Evolutionary conservation across 2,888 invertebrate species (phyloP).

Genomic region (Neria commutata): DNA sequence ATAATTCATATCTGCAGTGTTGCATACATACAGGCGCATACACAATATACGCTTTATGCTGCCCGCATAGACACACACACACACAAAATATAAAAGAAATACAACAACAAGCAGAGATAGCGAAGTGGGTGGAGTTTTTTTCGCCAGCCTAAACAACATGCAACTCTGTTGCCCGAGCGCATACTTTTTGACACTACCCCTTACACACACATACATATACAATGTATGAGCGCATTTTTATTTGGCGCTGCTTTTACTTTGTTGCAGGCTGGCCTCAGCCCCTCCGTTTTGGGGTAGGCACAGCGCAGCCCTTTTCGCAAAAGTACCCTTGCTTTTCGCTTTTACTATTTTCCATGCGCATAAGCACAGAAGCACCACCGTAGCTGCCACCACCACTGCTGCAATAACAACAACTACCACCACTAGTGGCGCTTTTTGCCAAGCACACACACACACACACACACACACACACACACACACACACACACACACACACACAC

Average conservation of each 20-base stretch:
- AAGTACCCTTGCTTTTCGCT: constrained; percentile 39
- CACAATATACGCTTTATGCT: background rate
- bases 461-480: background rate
- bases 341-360: constrained; percentile 52
- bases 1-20: constrained; percentile 36
- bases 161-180: background rate
- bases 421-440: constrained; percentile 14
- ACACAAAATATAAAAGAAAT: constrained; percentile 10
- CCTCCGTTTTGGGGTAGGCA: constrained; percentile 6
- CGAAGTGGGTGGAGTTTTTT: constrained; percentile 5
- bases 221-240: constrained; percentile 20
- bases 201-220: background rate
- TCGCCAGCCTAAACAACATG: background rate
- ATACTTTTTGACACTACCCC: background rate
- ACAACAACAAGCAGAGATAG: background rate
- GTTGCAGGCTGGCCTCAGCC: constrained; percentile 20
- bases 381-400: constrained; percentile 32
- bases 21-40: constrained; percentile 2
- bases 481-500: constrained; percentile 5
- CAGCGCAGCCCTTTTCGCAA: background rate
- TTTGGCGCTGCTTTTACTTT: background rate
- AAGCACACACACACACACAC: background rate
- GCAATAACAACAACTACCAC: constrained; percentile 29
- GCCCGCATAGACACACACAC: background rate
- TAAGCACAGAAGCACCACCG: constrained; percentile 36